A percentile compares a stretch with the other conserved stretches of the same genome.
Conservation (phyloP, 1,140 invertebrate species). For the Grapholita molesta region DNA sequence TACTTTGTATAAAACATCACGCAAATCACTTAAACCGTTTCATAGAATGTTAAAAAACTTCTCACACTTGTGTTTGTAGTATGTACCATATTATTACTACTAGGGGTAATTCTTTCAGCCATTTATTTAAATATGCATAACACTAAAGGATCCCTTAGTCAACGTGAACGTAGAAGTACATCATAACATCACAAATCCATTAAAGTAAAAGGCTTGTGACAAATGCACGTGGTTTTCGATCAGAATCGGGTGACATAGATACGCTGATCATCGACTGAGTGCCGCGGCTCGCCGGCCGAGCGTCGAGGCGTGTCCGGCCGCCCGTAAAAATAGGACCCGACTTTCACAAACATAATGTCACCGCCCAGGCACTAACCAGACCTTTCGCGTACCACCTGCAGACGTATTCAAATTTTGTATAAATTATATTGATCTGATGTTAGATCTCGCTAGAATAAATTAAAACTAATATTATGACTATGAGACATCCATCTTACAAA, state of each 20-base stretch:
- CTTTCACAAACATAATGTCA: neutral
- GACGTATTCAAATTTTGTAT: neutral
- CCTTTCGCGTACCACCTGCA: neutral
- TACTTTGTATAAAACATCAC: no score
- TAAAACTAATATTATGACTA: no score
- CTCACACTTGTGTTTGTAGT: no score
- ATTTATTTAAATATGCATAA: neutral
- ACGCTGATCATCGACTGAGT: conserved; percentile 43
- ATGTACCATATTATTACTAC: no score
- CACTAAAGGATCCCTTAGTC: neutral
- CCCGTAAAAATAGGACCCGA: conserved; percentile 40
- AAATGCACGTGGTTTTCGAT: conserved; percentile 37
- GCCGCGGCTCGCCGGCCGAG: conserved; percentile 23
- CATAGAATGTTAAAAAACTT: no score
- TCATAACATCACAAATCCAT: neutral
- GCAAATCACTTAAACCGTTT: no score
- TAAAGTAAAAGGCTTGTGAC: conserved; percentile 10
- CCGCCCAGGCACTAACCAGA: neutral
- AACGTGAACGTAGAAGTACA: neutral
- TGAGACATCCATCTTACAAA: no score
- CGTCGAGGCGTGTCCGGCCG: conserved; percentile 38
- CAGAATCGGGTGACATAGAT: conserved; percentile 41
- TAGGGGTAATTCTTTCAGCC: no score
- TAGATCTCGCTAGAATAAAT: no score
- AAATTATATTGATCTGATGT: neutral